Evolutionary conservation across 2,113 vertebrate species (phyloP).

Genomic region (Sphaerodactylus townsendi): DNA sequence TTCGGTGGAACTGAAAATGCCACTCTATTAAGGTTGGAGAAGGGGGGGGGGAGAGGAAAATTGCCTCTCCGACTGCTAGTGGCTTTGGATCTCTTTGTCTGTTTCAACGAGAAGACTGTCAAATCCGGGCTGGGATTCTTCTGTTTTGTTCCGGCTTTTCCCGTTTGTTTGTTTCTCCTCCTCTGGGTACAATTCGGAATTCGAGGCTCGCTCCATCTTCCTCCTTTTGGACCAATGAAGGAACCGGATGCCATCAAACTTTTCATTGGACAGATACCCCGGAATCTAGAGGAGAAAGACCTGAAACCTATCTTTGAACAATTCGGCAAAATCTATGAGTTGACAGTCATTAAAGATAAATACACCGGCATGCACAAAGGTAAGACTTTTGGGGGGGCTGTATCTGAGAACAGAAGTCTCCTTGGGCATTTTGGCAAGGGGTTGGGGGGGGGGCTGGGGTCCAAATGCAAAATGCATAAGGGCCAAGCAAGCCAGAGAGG

Average conservation of each 20-base stretch:
- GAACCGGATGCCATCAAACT: conserved; percentile 97
- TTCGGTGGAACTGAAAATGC: background rate
- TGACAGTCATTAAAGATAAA: conserved; percentile 97
- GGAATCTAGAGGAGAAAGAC: conserved; percentile 93
- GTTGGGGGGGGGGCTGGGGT: background rate
- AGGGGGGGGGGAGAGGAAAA: too few relatives aligned
- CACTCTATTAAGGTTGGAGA: background rate
- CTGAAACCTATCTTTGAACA: conserved; percentile 93
- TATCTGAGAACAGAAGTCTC: too few relatives aligned
- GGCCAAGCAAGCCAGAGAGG: conserved; percentile 13
- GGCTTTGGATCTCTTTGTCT: conserved; percentile 17
- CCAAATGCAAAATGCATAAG: background rate
- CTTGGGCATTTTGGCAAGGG: background rate
- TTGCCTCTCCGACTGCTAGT: background rate
- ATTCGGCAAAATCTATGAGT: conserved; percentile 94
- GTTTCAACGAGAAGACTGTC: background rate
- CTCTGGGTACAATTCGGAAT: background rate
- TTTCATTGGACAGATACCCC: conserved; percentile 94
- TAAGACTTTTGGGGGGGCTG: conserved; percentile 55
- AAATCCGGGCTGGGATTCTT: background rate
- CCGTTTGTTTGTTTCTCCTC: background rate
- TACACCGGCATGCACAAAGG: conserved; percentile 99
- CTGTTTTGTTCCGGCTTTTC: background rate
- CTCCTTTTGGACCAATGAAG: conserved; percentile 87
- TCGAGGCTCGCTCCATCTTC: conserved; percentile 36